A percentile compares a stretch with the other conserved stretches of the same genome.
Evolutionary conservation across 1,140 invertebrate genomes (phyloP).

Genomic region (Drosophila baimaii): DNA sequence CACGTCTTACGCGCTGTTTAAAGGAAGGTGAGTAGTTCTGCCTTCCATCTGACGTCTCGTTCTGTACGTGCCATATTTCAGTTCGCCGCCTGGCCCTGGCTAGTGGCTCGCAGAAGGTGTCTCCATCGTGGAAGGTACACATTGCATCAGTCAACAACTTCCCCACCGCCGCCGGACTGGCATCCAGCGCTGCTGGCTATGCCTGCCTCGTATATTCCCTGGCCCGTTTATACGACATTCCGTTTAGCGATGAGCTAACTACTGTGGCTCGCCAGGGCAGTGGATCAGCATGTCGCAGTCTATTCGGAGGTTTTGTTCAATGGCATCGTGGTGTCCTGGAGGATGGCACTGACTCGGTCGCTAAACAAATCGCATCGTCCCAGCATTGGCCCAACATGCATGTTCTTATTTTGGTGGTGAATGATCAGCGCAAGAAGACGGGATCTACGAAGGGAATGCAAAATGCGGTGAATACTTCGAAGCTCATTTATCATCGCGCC

Average conservation of each 20-base stretch:
- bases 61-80: constrained; percentile 9
- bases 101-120: constrained; percentile 80
- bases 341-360: constrained; percentile 93
- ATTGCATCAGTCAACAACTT: constrained; percentile 99
- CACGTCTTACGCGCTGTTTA: constrained; percentile 91
- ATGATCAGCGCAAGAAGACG: constrained; percentile 93
- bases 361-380: constrained; percentile 89
- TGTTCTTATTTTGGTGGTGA: constrained; percentile 95
- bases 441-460: constrained; percentile 97
- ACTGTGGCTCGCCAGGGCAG: constrained; percentile 94
- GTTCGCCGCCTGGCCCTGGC: constrained; percentile 84
- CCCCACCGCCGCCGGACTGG: constrained; percentile 98
- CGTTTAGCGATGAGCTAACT: constrained; percentile 91
- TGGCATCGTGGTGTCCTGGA: constrained; percentile 91
- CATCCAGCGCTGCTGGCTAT: constrained; percentile 99
- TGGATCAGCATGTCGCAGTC: constrained; percentile 97
- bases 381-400: constrained; percentile 96
- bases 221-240: constrained; percentile 90
- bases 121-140: constrained; percentile 90
- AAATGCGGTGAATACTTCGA: constrained; percentile 91
- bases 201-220: constrained; percentile 93
- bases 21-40: constrained; percentile 88
- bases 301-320: constrained; percentile 95
- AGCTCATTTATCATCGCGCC: constrained; percentile 91
- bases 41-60: background rate